A percentile compares a stretch with the other conserved stretches of the same genome.
phyloP scores from a whole-genome alignment of 2,113 vertebrate species.

The Dipodomys spectabilis region DNA sequence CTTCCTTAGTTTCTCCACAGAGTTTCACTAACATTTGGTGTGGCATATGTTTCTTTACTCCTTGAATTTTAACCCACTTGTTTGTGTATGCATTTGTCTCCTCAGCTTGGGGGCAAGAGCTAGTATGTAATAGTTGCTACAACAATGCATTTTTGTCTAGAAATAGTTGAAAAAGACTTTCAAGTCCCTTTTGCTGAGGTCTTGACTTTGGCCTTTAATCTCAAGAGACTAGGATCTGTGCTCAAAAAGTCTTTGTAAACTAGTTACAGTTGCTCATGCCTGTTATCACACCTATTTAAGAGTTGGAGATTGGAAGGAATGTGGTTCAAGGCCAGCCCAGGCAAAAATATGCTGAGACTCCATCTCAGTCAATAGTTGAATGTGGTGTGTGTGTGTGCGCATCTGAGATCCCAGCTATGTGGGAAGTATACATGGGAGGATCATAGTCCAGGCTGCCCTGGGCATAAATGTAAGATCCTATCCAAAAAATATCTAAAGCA shows the following conservation, averaged over 20 bases:
- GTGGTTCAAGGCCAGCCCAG: no score
- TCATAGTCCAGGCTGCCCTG: no score
- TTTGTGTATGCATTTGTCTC: neutral
- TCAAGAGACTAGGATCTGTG: constrained; percentile 13
- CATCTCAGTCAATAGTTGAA: no score
- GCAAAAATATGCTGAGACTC: no score
- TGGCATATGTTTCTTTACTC: constrained; percentile 37
- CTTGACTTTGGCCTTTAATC: constrained; percentile 41
- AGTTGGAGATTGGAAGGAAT: no score
- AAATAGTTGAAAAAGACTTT: constrained; percentile 21
- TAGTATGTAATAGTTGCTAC: constrained; percentile 30
- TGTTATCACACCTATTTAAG: no score
- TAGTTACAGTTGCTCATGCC: no score
- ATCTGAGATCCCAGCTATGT: no score
- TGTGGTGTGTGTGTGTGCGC: no score
- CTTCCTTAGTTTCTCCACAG: constrained; percentile 13
- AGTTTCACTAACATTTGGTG: constrained; percentile 38
- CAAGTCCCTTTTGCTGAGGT: neutral
- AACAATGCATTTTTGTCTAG: constrained; percentile 6
- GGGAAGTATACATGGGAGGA: no score
- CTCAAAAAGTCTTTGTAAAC: neutral
- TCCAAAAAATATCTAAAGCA: no score
- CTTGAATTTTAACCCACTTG: constrained; percentile 17
- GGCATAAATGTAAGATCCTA: no score
- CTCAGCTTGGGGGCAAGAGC: neutral